A percentile compares a stretch with the other conserved stretches of the same genome.
Conservation (phyloP, 2,113 vertebrate genomes). For the Pomatorhinus ruficollis region DNA sequence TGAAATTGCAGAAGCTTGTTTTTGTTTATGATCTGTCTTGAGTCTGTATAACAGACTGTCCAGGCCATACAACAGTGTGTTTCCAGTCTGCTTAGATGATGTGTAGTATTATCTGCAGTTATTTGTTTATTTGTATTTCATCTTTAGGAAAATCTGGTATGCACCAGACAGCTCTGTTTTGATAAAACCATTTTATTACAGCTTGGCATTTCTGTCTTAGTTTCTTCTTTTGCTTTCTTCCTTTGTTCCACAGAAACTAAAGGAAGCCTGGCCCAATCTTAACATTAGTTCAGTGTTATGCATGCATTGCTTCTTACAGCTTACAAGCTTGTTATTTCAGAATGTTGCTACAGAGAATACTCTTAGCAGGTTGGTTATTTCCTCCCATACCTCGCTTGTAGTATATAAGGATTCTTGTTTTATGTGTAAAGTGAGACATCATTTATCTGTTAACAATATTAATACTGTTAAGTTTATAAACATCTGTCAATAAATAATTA, state of each 20-base stretch:
- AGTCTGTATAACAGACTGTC: constrained; percentile 43
- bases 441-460: not conserved
- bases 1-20: constrained; percentile 25
- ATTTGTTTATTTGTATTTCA: constrained; percentile 60
- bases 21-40: constrained; percentile 33
- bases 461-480: not conserved
- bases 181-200: constrained; percentile 50
- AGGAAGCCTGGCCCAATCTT: not conserved
- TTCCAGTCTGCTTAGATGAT: constrained; percentile 55
- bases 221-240: not conserved
- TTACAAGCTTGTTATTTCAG: not conserved
- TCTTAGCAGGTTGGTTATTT: not conserved
- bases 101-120: constrained; percentile 35
- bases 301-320: not conserved
- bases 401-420: not conserved
- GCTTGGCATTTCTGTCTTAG: not conserved
- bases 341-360: not conserved
- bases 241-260: not conserved
- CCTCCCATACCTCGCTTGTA: not conserved
- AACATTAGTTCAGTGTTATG: not conserved
- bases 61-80: constrained; percentile 45
- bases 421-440: not conserved
- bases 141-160: constrained; percentile 48
- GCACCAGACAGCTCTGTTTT: constrained; percentile 25
- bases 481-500: not conserved